phyloP scores from a whole-genome alignment of 1,140 invertebrate genomes.

The Ridgeia piscesae region DNA sequence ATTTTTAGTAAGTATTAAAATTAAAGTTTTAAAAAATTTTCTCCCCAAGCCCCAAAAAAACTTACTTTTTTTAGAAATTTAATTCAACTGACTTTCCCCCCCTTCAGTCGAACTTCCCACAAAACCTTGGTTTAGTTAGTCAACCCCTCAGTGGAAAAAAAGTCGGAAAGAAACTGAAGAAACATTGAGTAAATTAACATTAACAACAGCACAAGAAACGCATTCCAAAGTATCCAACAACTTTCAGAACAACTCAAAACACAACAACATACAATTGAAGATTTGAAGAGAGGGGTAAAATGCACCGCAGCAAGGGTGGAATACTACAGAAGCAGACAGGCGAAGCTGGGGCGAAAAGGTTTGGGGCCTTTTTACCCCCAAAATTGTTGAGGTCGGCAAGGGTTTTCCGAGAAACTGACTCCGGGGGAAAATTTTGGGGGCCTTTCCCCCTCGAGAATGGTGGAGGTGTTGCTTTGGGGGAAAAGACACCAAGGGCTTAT shows the following conservation, averaged over 20 bases:
- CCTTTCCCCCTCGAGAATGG: too few species aligned
- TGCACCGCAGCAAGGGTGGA: neutral
- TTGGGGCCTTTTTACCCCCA: too few species aligned
- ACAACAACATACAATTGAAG: neutral
- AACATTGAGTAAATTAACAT: neutral
- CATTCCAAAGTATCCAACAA: neutral
- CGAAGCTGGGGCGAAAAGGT: too few species aligned
- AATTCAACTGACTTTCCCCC: neutral
- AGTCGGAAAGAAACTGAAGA: too few species aligned
- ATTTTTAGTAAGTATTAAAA: too few species aligned
- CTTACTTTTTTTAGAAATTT: neutral
- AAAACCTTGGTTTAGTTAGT: neutral
- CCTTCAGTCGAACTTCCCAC: neutral
- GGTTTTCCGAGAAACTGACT: too few species aligned
- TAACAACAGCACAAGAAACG: neutral
- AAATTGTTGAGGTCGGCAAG: too few species aligned
- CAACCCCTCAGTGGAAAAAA: too few species aligned
- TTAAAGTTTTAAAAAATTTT: neutral
- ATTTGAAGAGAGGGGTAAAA: neutral
- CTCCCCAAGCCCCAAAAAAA: neutral
- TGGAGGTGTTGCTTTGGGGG: too few species aligned
- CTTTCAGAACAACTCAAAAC: neutral
- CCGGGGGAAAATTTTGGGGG: too few species aligned
- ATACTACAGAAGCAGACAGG: neutral
- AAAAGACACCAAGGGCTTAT: too few species aligned